Conservation (phyloP, 1,140 invertebrate genomes). For the Laupala kohalensis region DNA sequence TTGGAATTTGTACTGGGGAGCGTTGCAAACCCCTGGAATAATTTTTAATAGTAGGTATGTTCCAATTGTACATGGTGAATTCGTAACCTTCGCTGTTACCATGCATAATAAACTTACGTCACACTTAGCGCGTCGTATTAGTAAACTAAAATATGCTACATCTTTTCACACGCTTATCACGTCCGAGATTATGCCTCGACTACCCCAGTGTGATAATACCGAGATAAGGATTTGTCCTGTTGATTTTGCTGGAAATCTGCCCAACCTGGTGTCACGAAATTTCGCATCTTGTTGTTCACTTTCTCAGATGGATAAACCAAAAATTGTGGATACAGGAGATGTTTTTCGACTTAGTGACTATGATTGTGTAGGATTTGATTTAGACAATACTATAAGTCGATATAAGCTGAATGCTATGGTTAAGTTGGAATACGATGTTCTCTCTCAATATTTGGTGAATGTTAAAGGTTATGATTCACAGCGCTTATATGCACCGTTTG, state of each 20-base stretch:
- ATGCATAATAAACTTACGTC: background rate
- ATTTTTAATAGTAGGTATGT: too few relatives aligned
- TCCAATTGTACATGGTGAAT: too few relatives aligned
- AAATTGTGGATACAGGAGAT: background rate
- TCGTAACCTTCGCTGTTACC: too few relatives aligned
- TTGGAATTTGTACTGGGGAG: too few relatives aligned
- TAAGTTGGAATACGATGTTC: conserved; percentile 44
- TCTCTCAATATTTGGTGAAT: conserved; percentile 48
- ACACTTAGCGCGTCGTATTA: background rate
- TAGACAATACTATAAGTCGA: conserved; percentile 57
- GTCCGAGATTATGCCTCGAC: background rate
- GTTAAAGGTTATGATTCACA: conserved; percentile 42
- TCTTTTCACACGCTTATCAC: background rate
- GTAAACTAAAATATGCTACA: background rate
- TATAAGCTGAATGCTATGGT: conserved; percentile 52
- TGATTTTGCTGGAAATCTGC: background rate
- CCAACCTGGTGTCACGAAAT: background rate
- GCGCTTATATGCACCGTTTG: conserved; percentile 36
- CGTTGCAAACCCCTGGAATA: too few relatives aligned
- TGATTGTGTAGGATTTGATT: conserved; percentile 67
- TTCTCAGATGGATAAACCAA: background rate
- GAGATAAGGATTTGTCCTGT: background rate
- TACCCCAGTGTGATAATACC: background rate
- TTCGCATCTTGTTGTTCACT: background rate
- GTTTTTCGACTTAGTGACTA: conserved; percentile 41